Evolutionary conservation across 2,113 vertebrate species (phyloP), one percentile per base, ranked within the genome.

Genomic region (Podocnemis expansa): DNA sequence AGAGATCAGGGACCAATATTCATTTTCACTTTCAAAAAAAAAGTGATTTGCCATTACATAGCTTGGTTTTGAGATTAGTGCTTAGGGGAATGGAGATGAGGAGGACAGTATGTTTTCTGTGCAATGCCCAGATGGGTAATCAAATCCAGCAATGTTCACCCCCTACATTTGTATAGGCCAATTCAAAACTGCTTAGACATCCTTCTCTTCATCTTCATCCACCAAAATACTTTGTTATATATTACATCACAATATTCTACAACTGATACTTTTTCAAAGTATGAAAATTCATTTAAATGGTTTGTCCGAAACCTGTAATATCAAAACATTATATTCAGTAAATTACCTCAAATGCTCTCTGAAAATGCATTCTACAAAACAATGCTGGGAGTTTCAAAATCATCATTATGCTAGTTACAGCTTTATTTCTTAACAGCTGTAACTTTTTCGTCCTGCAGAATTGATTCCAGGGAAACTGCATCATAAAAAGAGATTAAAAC

Each of bases 371-470:
- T 51, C 24, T 55, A 78, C 5, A 41, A 82, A 85, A 63, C 25
- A 22, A 70, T 87, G 85, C 78, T 93, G 63, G 89, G 75, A 87
- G 83, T 78, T 89, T 82, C 47, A 84, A 75, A 91, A 55, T 13
- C 49, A 56, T 67, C 27, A 80, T 47, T 75, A 86, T n/a, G n/a
- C 52, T 75, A 38, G 25, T 89, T 90, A 38, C 21, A 80, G 31
- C 49, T 88, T 41, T 85, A 89, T 70, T 90, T 55, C 70, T 93
- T 58, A 73, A 34, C 43, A 80, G 41, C 78, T 45, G 55, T 8
- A 60, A 43, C 0, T 88, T 84, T 60, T 34, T 5, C 5, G 5
- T 8, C 8, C 54, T 82, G 41, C 41, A 81, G 76, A 82, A 93
- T 25, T 41, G 85, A 13, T 75, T 88, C 56, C 34, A 92, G 21